Percentiles rank a stretch among this genome's conserved stretches.
Conservation (phyloP, 2,113 vertebrate species). For the Reinhardtius hippoglossoides region DNA sequence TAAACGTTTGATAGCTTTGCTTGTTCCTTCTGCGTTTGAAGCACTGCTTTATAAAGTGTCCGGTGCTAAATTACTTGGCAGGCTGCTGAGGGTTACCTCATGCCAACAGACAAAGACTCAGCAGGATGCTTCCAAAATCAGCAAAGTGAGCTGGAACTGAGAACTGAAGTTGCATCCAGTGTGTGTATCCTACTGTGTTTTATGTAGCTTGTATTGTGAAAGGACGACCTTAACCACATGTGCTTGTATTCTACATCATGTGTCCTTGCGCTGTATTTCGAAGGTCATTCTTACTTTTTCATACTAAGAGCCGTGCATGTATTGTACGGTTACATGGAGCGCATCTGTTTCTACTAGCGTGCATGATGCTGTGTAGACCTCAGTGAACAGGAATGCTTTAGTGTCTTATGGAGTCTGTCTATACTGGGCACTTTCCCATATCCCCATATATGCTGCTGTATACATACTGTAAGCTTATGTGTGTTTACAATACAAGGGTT, state of each 20-base stretch:
- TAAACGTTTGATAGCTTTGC: neutral
- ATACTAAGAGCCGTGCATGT: constrained; percentile 8
- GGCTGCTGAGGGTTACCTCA: constrained; percentile 54
- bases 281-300: constrained; percentile 2
- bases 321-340: constrained; percentile 28
- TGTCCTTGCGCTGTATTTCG: constrained; percentile 8
- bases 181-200: constrained; percentile 33
- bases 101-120: constrained; percentile 31
- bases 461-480: constrained; percentile 39
- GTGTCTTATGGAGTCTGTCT: constrained; percentile 54
- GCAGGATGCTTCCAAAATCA: constrained; percentile 28
- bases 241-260: constrained; percentile 14
- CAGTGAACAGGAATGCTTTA: constrained; percentile 67
- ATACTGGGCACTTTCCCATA: constrained; percentile 37
- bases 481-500: constrained; percentile 62
- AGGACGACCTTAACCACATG: constrained; percentile 13
- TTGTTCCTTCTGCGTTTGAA: constrained; percentile 53
- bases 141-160: constrained; percentile 23
- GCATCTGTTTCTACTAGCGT: constrained; percentile 72
- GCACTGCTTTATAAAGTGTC: constrained; percentile 34
- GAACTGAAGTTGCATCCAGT: constrained; percentile 6
- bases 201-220: neutral
- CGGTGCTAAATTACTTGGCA: constrained; percentile 48
- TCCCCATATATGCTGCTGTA: constrained; percentile 42
- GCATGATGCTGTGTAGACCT: constrained; percentile 66